phyloP scores from a whole-genome alignment of 2,888 invertebrate genomes.

The Odontomyia ornata region DNA sequence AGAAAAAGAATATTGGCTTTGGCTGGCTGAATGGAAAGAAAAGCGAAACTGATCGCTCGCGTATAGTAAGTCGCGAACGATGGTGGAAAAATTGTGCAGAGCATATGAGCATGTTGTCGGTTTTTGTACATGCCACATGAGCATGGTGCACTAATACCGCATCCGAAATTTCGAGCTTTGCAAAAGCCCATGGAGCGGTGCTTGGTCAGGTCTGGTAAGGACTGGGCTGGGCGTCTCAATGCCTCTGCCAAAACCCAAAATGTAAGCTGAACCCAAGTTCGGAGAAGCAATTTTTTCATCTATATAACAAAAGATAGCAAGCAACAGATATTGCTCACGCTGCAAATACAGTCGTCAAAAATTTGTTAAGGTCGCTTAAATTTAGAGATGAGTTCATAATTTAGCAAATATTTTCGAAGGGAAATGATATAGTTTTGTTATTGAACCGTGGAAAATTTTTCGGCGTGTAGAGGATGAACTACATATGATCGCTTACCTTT shows the following conservation, averaged over 20 bases:
- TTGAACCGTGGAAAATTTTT: not conserved
- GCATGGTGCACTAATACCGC: not conserved
- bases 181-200: slow-evolving; percentile 4
- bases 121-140: not conserved
- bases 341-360: not conserved
- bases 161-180: not conserved
- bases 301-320: slow-evolving; percentile 27
- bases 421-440: too few relatives aligned
- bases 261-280: slow-evolving; percentile 16
- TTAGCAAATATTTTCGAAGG: too few relatives aligned
- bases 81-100: not conserved
- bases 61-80: not conserved
- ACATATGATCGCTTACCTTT: too few relatives aligned
- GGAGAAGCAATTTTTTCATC: slow-evolving; percentile 28
- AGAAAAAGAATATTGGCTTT: not conserved
- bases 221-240: slow-evolving; percentile 26
- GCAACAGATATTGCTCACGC: not conserved
- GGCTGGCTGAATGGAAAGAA: slow-evolving; percentile 23
- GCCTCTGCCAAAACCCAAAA: slow-evolving; percentile 24
- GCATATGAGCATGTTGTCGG: too few relatives aligned
- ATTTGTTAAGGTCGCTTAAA: not conserved
- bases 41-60: slow-evolving; percentile 19
- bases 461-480: not conserved
- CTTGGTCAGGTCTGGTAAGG: not conserved
- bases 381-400: too few relatives aligned